Conservation (phyloP, 2,797 vertebrate species). For the Melanotaenia nigrans region DNA sequence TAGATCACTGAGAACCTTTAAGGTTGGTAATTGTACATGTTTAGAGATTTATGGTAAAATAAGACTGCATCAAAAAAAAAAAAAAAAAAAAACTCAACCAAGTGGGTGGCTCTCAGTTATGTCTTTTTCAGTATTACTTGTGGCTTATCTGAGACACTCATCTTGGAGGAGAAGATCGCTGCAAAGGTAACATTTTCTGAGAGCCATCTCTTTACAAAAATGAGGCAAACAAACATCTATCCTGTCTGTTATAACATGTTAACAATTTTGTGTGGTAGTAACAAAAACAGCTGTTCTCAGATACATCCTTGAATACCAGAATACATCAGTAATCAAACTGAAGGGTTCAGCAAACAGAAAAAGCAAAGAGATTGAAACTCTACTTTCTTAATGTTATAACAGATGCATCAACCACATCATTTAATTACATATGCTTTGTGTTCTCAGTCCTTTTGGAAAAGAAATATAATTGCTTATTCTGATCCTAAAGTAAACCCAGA, state of each 20-base stretch:
- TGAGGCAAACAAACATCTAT: neutral
- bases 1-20: slow-evolving; percentile 37
- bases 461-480: neutral
- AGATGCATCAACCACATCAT: neutral
- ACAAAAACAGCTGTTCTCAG: neutral
- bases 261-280: neutral
- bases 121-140: neutral
- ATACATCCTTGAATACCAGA: neutral
- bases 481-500: neutral
- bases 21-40: too few species aligned
- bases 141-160: neutral
- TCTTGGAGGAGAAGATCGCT: neutral
- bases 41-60: neutral
- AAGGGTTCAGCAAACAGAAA: neutral
- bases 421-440: neutral
- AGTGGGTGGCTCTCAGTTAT: neutral
- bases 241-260: neutral
- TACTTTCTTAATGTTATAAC: neutral
- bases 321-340: neutral
- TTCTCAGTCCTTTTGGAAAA: neutral
- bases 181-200: slow-evolving; percentile 11
- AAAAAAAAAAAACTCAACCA: neutral
- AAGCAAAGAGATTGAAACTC: neutral
- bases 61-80: neutral
- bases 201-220: neutral